Evolutionary conservation across 2,888 invertebrate species (phyloP), one percentile per base, ranked within the genome.

Genomic region (Camptogramma bilineatum): DNA sequence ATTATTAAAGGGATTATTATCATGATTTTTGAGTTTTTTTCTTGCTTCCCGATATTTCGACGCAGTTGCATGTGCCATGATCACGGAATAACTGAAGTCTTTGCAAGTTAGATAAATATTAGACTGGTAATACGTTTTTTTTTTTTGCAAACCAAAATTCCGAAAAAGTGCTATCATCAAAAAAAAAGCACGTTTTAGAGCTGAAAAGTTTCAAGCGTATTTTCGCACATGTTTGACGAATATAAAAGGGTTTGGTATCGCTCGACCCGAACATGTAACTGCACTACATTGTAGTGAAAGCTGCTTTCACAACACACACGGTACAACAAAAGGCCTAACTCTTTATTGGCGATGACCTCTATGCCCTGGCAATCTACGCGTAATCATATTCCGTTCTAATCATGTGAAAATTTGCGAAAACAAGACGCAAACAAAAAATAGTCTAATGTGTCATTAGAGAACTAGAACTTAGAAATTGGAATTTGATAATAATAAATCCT

Each of bases 221-320:
- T 39, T 39, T 39, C 13, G 13, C 34, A 34, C 34, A 39, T 13
- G 13, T 39, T 13, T 3, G 13, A 39, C 13, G 2, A 39, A 39
- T 46, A n/a, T n/a, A n/a, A 10, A 47, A 46, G 8, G 34, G 8
- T 5, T 13, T 17, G 31, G 47, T 52, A 68, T 18, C 72, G 74
- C 83, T 86, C 85, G 84, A 85, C 85, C 85, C 71, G 24, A 21
- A 16, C 76, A 77, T 66, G 72, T 73, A 82, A 81, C 75, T 79
- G 83, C 75, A 81, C 81, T 76, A 79, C 74, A 82, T 78, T 61
- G 74, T 56, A 78, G 62, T 51, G 90, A 90, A 90, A 89, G 90
- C 82, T 9, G 79, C 88, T 88, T 89, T 90, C 88, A 83, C 83
- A 73, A 73, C 79, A 84, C 81, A 79, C 78, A 73, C 71, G 72